Evolutionary conservation across 2,888 invertebrate genomes (phyloP), one percentile per base, ranked within the genome.

Genomic region (Drosophila eohydei): DNA sequence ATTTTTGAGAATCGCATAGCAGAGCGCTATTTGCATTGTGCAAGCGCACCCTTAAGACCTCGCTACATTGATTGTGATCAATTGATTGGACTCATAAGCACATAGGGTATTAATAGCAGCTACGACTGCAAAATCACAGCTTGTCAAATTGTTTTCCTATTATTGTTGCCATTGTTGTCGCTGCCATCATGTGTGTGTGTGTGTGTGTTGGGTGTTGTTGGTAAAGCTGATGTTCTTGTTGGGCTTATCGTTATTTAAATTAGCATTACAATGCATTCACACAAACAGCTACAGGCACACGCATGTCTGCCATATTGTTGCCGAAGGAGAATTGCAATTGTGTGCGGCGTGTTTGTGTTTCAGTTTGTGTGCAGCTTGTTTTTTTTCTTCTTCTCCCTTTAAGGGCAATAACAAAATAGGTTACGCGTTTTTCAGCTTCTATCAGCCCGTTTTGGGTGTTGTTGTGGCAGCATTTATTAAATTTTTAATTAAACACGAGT

Each of bases 71-170:
- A 30, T 12, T 12, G 5, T 14, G 21, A 12, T 1, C 6, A n/a
- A 28, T 38, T 4, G 7, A 12, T 7, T 30, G 28, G 36, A 66
- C 67, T 26, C 55, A 5, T 9, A 21, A 8, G 7, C n/a, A 14
- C 16, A 16, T 8, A 72, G 78, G 4, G 74, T 73, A 62, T 66
- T 14, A 12, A n/a, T 21, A 38, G 56, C 52, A 48, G 38, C 38
- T 46, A 57, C 54, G 76, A 68, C 66, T 66, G 68, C 74, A 73
- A 76, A 89, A 89, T 85, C 84, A 77, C 83, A 78, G 85, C 82
- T 74, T 85, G 89, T 85, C 88, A 85, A 85, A 85, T 85, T 89
- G 88, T 89, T 87, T 89, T 85, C 80, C 88, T 85, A 84, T 84
- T 89, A 88, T 86, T 88, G 80, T 75, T 74, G 71, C 59, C 67